Evolutionary conservation across 2,797 vertebrate species (phyloP), one percentile per base, ranked within the genome.

Genomic region (Phalloptychus januarius): DNA sequence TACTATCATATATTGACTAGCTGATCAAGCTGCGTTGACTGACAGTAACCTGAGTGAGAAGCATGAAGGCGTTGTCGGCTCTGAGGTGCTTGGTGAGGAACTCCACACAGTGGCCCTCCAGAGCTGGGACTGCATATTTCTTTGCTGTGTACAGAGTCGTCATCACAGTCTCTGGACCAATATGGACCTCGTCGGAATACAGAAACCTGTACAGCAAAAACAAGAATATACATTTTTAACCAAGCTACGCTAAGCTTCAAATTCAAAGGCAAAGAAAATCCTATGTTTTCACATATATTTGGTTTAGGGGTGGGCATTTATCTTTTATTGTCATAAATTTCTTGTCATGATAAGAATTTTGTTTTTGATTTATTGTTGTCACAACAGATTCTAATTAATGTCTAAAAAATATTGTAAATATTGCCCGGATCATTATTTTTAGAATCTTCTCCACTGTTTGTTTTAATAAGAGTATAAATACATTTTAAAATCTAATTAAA

Each of bases 111-210:
- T 98, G 97, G 25, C 97, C 95, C 87, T 99, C 98, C 0, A 99
- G 96, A 0, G 98, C 98, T 0, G 98, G 98, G 63, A 99, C 98
- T 0, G 98, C 98, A 0, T 99, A 99, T 94, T 99, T 99, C 93
- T 99, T 99, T 5, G 98, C 98, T 0, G 98, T 99, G 87, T 99
- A 99, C 54, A 99, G 95, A 2, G 98, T 99, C 48, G 98, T 99
- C 98, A 99, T 99, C 89, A 99, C 98, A 1, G 98, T 99, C 94
- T 99, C 98, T 0, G 98, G 98, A 70, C 98, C 97, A 0, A 99
- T 99, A 92, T 99, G 98, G 85, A 99, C 97, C 92, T 99, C 98
- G 23, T 99, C 98, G 5, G 98, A 99, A 86, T 99, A 99, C 65
- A 99, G 96, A 86, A 99, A 99, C 90, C 98, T 99, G 23, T 2